Conservation (phyloP, 2,113 vertebrate genomes). For the Thalassoma bifasciatum region DNA sequence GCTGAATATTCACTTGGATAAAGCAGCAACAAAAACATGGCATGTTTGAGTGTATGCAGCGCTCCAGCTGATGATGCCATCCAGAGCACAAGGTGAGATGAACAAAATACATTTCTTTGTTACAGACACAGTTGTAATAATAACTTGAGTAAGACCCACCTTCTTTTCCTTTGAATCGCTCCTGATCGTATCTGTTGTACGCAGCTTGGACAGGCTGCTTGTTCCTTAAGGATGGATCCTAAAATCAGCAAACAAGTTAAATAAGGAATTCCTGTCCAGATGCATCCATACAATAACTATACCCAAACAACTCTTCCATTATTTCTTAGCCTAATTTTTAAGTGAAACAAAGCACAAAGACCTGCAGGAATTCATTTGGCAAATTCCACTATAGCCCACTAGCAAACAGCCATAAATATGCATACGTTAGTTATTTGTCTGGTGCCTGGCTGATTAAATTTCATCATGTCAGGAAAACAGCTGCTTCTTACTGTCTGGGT, state of each 20-base stretch:
- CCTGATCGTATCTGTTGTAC: slow-evolving; percentile 99
- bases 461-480: too few relatives aligned
- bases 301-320: not conserved
- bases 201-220: slow-evolving; percentile 96
- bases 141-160: slow-evolving; percentile 80
- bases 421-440: not conserved
- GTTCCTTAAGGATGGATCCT: slow-evolving; percentile 94
- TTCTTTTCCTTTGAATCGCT: slow-evolving; percentile 99
- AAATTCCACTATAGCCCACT: not conserved
- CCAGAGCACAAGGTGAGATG: too few relatives aligned
- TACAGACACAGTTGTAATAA: too few relatives aligned
- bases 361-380: too few relatives aligned
- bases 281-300: not conserved
- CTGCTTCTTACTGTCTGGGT: slow-evolving; percentile 88
- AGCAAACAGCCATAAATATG: not conserved
- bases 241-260: slow-evolving; percentile 20
- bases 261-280: not conserved
- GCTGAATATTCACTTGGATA: too few relatives aligned
- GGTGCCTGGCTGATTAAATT: not conserved
- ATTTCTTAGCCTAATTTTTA: slow-evolving; percentile 46
- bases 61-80: too few relatives aligned
- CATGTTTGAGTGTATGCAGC: too few relatives aligned
- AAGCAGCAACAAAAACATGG: too few relatives aligned
- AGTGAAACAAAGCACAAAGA: not conserved
- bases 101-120: too few relatives aligned